Evolutionary conservation across 2,113 vertebrate genomes (phyloP).

Genomic region (Oryzias woworae): DNA sequence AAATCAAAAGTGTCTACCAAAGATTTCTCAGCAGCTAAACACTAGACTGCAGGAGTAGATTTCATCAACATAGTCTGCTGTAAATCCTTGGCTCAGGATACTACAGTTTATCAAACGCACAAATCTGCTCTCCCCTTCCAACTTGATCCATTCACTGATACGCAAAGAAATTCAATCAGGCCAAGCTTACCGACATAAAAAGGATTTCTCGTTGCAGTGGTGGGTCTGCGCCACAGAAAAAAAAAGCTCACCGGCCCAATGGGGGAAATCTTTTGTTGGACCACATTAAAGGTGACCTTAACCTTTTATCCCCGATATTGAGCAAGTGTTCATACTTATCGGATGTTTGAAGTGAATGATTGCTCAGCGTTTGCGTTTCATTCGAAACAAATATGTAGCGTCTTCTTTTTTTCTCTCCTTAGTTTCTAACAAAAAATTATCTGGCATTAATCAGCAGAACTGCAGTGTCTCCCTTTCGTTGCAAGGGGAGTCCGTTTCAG

Average conservation of each 20-base stretch:
- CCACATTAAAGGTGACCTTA: slow-evolving; percentile 76
- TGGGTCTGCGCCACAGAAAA: slow-evolving; percentile 54
- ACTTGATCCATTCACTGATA: slow-evolving; percentile 79
- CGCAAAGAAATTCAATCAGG: slow-evolving; percentile 79
- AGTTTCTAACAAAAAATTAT: slow-evolving; percentile 17
- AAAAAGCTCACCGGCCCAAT: slow-evolving; percentile 62
- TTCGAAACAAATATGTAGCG: slow-evolving; percentile 52
- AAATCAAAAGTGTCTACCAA: slow-evolving; percentile 46
- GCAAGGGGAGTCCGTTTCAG: too few relatives aligned
- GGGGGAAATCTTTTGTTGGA: slow-evolving; percentile 73
- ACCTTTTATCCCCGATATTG: slow-evolving; percentile 66
- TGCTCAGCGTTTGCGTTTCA: slow-evolving; percentile 58
- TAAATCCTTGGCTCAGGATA: slow-evolving; percentile 75
- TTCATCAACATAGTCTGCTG: slow-evolving; percentile 65
- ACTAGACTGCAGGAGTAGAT: slow-evolving; percentile 62
- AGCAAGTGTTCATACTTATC: slow-evolving; percentile 67
- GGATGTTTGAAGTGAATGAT: slow-evolving; percentile 60
- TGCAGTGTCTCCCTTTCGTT: too few relatives aligned
- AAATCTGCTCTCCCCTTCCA: slow-evolving; percentile 75
- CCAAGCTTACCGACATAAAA: slow-evolving; percentile 75
- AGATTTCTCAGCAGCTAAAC: slow-evolving; percentile 37
- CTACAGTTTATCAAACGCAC: slow-evolving; percentile 75
- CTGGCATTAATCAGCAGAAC: too few relatives aligned
- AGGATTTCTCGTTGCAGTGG: slow-evolving; percentile 64
- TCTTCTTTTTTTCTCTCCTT: slow-evolving; percentile 62